Base-by-base conservation (phyloP, 2,797 vertebrate species). In the Taenioides sp. region DNA sequence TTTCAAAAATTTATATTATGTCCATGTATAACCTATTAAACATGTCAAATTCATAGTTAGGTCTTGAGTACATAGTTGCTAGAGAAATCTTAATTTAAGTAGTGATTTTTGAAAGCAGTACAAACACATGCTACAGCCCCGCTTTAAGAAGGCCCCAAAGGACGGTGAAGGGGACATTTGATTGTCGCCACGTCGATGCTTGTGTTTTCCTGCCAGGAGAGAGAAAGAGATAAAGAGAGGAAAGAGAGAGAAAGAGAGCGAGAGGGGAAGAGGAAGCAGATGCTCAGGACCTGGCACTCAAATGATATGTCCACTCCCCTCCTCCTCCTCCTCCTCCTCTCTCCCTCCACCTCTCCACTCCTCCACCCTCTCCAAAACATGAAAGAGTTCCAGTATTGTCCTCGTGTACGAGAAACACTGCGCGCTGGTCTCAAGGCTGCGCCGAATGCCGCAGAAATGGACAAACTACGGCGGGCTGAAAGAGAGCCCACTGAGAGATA, bases 251-350 rank as follows among this genome's bases (percentile, higher is more conserved):
- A 80, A 63, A 37, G 78, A 68, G 79, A 43, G 75, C 62, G 64
- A 78, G 79, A 76, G 88, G 87, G 87, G 87, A 92, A 87, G 87
- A 91, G 89, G 90, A 91, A 91, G 86, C 89, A 91, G 90, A 90
- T 91, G 90, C 87, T 86, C 77, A 71, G 83, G 81, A 82, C 74
- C 81, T 86, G 90, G 89, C 86, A 84, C 78, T 77, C 52, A 79
- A 81, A 73, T 68, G 31, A 83, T 74, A 78, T n/a, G 68, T 75
- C 74, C 83, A 75, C 78, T 20, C 28, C 25, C 58, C 25, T 16
- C 16, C 7, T 34, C 31, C 31, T 34, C 31, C 31, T 31, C 28
- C 2, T 31, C 27, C 9, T 28, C 17, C 14, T 23, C 57, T 27
- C 57, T 58, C 59, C 28, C 59, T 20, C 59, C 18, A 18, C 10